Conservation (phyloP, 2,797 vertebrate species). For the Hoplostethus atlanticus region DNA sequence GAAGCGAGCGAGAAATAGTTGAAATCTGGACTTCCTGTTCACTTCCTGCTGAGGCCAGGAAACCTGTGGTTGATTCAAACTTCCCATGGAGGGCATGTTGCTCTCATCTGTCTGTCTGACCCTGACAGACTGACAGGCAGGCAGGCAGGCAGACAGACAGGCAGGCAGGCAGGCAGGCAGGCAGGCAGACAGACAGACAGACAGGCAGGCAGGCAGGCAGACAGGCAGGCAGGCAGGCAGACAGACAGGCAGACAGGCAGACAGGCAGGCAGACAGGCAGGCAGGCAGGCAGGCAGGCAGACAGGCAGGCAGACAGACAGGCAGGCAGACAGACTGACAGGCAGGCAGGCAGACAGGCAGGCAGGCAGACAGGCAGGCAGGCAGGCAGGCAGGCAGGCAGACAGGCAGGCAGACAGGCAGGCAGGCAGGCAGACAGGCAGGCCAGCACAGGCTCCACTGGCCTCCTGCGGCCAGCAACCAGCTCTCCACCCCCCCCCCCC, state of each 20-base stretch:
- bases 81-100: conserved; percentile 47
- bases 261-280: conserved; percentile 43
- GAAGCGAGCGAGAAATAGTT: conserved; percentile 53
- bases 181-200: too few species aligned
- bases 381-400: too few species aligned
- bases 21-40: conserved; percentile 70
- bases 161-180: too few species aligned
- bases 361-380: too few species aligned
- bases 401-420: neutral
- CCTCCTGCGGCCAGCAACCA: conserved; percentile 69
- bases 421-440: conserved; percentile 28
- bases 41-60: conserved; percentile 66
- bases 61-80: conserved; percentile 54
- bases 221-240: neutral
- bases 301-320: too few species aligned
- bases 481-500: conserved; percentile 52
- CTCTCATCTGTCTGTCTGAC: conserved; percentile 33
- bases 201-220: too few species aligned
- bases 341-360: too few species aligned
- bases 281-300: too few species aligned
- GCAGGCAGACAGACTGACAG: too few species aligned
- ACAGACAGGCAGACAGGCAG: conserved; percentile 26
- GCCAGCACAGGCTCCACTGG: conserved; percentile 65
- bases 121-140: neutral
- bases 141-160: too few species aligned